Evolutionary conservation across 2,113 vertebrate genomes (phyloP), one percentile per base, ranked within the genome.

Genomic region (Ictidomys tridecemlineatus): DNA sequence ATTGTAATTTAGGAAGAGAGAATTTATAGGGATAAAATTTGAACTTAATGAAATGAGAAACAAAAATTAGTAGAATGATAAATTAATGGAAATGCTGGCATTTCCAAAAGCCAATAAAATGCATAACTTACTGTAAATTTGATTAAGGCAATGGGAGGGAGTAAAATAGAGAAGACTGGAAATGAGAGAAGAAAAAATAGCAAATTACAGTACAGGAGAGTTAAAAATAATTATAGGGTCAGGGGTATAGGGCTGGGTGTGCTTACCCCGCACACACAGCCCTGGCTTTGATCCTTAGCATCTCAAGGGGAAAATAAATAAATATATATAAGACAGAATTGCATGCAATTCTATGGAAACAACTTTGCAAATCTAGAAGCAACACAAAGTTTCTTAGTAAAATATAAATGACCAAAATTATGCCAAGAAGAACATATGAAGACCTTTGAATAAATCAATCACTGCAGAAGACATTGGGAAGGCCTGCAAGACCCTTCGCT

Each of bases 381-480:
- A 86, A 87, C 39, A 18, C 16, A 48, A 70, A 51, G 56, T 91
- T 90, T 80, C 45, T 85, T 58, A 79, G 77, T 72, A 87, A 97
- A 90, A 93, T 56, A 26, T 42, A 70, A 92, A 85, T 48, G 56
- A 28, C 39, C 18, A 93, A 94, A 97, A 95, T 80, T 91, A 95
- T 69, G 14, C 76, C 79, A 74, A 63, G 28, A 67, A 69, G 14
- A 91, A 82, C 20, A 70, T n/a, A 65, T 32, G 56, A 73, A 78
- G 92, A 84, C 18, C 65, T 85, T 30, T 87, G 65, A 87, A 69
- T 65, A 51, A 13, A 37, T 30, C 92, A 93, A 93, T 93, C 76
- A 78, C 18, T 56, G 30, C 13, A 51, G 63, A 90, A 92, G 63
- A 90, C 34, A 69, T 4, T 91, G 73, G 70, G 79, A 97, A 93